Evolutionary conservation across 1,140 invertebrate species (phyloP).

Genomic region (Thaumetopoea pityocampa): DNA sequence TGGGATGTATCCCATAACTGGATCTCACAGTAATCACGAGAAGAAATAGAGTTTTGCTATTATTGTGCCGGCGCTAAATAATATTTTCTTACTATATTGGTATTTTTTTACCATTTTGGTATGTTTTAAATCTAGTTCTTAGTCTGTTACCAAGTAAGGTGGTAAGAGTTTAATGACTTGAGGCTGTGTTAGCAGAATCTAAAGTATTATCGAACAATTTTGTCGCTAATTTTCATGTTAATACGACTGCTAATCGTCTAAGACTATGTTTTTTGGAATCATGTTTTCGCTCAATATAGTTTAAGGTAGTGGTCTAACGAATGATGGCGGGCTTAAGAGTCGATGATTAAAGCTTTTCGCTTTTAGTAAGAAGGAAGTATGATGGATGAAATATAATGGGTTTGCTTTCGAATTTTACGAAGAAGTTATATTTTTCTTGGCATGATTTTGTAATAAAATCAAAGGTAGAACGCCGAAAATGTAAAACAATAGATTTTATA

Average conservation of each 20-base stretch:
- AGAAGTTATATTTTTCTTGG: conserved; percentile 8
- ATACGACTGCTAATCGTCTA: conserved; percentile 13
- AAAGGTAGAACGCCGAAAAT: conserved; percentile 4
- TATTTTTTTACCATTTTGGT: too few species aligned
- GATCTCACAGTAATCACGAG: too few species aligned
- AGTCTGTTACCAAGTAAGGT: too few species aligned
- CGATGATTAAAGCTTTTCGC: conserved; percentile 4
- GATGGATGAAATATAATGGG: too few species aligned
- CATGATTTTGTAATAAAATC: conserved; percentile 10
- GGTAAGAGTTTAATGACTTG: conserved; percentile 19
- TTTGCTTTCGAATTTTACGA: conserved; percentile 11
- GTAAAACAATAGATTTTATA: conserved; percentile 6
- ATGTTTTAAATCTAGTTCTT: too few species aligned
- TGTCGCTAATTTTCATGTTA: conserved; percentile 11
- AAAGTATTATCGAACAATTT: conserved; percentile 22
- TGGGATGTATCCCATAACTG: too few species aligned
- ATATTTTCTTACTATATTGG: too few species aligned
- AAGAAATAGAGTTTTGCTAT: too few species aligned
- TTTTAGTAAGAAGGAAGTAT: too few species aligned
- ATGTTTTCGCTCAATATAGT: conserved; percentile 49
- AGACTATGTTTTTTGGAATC: conserved; percentile 29
- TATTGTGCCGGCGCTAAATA: too few species aligned
- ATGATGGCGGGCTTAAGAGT: conserved; percentile 6
- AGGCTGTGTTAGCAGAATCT: conserved; percentile 30
- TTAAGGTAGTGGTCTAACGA: conserved; percentile 24